Evolutionary conservation across 2,113 vertebrate species (phyloP).

Genomic region (Psittacara wagleri): DNA sequence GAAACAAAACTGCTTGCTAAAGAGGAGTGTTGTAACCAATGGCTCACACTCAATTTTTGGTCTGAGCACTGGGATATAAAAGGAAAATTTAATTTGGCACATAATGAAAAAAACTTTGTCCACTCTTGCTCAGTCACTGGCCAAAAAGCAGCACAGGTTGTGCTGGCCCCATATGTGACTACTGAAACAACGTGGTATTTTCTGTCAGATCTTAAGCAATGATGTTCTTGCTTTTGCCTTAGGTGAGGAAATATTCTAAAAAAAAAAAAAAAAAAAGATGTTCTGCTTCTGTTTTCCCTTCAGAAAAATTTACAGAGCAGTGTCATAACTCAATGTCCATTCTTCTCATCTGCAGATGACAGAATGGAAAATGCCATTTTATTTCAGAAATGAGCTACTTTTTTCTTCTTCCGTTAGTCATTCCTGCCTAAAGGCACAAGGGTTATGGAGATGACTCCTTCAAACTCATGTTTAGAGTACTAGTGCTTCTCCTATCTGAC

Average conservation of each 20-base stretch:
- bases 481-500: background rate
- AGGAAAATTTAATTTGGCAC: background rate
- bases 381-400: conserved; percentile 42
- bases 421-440: conserved; percentile 16
- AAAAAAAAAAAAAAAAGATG: background rate
- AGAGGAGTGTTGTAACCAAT: background rate
- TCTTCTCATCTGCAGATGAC: conserved; percentile 37
- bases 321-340: conserved; percentile 44
- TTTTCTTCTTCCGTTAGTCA: conserved; percentile 1
- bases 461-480: background rate
- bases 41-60: background rate
- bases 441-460: conserved; percentile 12
- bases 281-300: conserved; percentile 1
- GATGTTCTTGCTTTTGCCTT: conserved; percentile 29
- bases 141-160: conserved; percentile 27
- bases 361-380: conserved; percentile 53
- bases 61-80: background rate
- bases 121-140: background rate
- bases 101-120: background rate
- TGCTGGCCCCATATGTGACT: background rate
- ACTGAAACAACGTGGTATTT: background rate
- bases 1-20: background rate
- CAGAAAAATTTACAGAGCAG: conserved; percentile 29
- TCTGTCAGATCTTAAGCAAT: conserved; percentile 19
- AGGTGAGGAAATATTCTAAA: conserved; percentile 43